Conservation (phyloP, 2,888 invertebrate species). For the Ecdyonurus torrentis region DNA sequence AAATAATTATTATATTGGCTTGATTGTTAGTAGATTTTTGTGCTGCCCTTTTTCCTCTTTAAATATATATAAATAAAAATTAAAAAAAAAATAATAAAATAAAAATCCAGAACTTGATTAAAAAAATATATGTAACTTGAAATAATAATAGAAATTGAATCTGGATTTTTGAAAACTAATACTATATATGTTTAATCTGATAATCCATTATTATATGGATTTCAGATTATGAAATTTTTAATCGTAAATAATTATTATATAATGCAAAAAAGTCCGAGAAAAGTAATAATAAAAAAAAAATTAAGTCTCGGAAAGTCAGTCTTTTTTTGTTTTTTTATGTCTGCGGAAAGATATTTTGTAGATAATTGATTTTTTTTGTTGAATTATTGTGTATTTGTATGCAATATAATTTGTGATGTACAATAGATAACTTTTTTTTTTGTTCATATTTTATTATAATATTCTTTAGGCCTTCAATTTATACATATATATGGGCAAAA, state of each 20-base stretch:
- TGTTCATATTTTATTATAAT: neutral
- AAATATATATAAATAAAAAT: neutral
- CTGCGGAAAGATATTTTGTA: neutral
- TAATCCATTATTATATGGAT: neutral
- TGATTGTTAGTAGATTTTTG: neutral
- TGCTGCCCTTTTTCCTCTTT: neutral
- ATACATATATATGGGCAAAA: too few relatives aligned
- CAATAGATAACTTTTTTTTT: neutral
- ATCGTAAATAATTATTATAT: neutral
- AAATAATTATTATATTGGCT: neutral
- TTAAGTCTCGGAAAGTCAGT: too few relatives aligned
- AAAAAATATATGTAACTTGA: neutral
- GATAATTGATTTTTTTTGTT: neutral
- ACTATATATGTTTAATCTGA: neutral
- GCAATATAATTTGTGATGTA: neutral
- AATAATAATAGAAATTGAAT: neutral
- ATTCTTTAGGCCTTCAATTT: neutral
- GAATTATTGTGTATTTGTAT: neutral
- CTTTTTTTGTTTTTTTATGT: neutral
- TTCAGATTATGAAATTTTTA: neutral
- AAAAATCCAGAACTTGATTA: too few relatives aligned
- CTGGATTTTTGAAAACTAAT: neutral
- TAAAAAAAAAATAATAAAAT: neutral
- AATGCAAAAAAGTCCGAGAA: too few relatives aligned
- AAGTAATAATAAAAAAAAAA: too few relatives aligned